These are phyloP conservation scores for Zosterops borbonicus DNA, from an alignment of 2,113 vertebrate species.

Conservation along the genomic window DNA sequence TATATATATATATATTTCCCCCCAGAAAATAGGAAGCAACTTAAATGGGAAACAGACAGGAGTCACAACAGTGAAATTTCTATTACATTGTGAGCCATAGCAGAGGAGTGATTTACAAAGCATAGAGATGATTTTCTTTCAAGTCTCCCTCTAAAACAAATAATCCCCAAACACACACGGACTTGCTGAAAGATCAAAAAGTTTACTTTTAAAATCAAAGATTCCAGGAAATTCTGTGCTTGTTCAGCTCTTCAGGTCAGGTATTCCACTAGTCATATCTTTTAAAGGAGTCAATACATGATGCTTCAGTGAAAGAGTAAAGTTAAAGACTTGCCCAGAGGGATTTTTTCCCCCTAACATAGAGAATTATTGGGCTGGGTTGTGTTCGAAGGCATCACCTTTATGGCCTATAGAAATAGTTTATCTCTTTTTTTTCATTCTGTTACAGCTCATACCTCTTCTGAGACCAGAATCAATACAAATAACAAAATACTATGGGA, in stretches of 20 bases:
- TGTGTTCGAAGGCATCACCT: neutral
- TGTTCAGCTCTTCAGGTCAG: neutral
- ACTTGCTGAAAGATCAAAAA: neutral
- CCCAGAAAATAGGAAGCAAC: neutral
- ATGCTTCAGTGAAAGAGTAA: neutral
- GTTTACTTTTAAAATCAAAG: neutral
- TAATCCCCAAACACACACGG: fast-evolving
- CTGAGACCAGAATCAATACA: neutral
- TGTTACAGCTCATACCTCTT: neutral
- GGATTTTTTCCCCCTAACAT: neutral
- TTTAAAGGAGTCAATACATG: neutral
- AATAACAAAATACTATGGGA: neutral
- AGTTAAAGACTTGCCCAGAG: neutral
- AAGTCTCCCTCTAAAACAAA: neutral
- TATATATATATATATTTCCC: too few relatives aligned
- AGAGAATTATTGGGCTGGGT: neutral
- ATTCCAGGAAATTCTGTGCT: neutral
- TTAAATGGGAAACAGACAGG: neutral
- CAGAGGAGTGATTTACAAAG: neutral
- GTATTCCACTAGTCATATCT: neutral
- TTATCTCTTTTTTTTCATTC: neutral
- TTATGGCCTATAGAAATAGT: neutral
- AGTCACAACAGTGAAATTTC: neutral
- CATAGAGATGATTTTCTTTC: neutral
- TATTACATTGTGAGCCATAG: neutral